A percentile compares a stretch with the other conserved stretches of the same genome.
Conservation (phyloP, 1,140 invertebrate genomes). For the Anthonomus grandis region DNA sequence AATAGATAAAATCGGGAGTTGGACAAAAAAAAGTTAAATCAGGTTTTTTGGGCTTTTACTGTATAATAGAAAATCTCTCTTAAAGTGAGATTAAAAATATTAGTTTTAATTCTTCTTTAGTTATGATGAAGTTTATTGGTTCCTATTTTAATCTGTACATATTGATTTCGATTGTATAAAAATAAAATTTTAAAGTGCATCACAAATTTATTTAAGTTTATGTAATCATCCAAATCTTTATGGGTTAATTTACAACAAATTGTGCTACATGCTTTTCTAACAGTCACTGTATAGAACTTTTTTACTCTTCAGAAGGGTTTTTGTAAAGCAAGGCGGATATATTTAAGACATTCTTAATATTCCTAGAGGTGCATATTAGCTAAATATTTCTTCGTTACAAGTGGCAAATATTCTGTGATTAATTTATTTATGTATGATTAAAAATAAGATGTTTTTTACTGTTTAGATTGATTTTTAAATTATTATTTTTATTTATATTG, state of each 20-base stretch:
- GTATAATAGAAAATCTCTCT: constrained; percentile 2
- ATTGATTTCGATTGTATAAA: constrained; percentile 2
- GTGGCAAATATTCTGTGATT: constrained; percentile 38
- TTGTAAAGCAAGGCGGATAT: constrained; percentile 13
- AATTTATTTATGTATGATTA: constrained; percentile 35
- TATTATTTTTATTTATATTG: constrained; percentile 30
- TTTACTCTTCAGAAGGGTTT: constrained; percentile 8
- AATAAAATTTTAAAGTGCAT: background rate
- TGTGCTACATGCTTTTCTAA: constrained; percentile 1
- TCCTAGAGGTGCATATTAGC: constrained; percentile 27
- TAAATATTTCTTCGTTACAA: constrained; percentile 27
- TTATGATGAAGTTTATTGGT: constrained; percentile 14
- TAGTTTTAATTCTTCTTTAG: constrained; percentile 9
- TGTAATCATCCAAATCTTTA: no score
- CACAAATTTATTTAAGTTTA: no score
- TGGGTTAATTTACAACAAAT: constrained; percentile 13
- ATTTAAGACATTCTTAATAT: constrained; percentile 23
- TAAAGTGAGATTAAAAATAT: constrained; percentile 3
- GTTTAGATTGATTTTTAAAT: constrained; percentile 30
- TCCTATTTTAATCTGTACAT: constrained; percentile 18
- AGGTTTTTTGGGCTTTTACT: constrained; percentile 2
- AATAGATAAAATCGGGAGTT: no score
- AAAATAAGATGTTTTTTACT: constrained; percentile 29
- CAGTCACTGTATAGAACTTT: background rate
- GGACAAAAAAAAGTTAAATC: no score